Evolutionary conservation across 2,888 invertebrate species (phyloP).

Genomic region (Polydrusus pterygomalis): DNA sequence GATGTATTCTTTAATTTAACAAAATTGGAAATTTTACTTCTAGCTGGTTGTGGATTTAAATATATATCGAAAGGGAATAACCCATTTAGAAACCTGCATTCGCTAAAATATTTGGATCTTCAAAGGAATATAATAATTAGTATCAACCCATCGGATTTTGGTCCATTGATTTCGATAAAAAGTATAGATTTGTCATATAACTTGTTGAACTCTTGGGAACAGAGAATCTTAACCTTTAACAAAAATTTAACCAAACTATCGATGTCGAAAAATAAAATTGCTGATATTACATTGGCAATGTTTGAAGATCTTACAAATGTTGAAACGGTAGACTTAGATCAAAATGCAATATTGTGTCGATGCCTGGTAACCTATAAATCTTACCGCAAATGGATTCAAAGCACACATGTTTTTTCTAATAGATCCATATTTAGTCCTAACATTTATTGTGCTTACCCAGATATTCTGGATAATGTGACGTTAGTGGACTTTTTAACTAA

Average conservation of each 20-base stretch:
- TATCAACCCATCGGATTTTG: slow-evolving; percentile 71
- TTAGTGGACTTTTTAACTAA: slow-evolving; percentile 59
- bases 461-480: slow-evolving; percentile 58
- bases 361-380: slow-evolving; percentile 66
- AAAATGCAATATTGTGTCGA: slow-evolving; percentile 76
- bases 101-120: slow-evolving; percentile 73
- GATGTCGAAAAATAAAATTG: slow-evolving; percentile 75
- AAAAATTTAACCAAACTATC: slow-evolving; percentile 70
- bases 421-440: slow-evolving; percentile 34
- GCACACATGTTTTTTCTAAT: slow-evolving; percentile 3
- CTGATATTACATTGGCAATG: slow-evolving; percentile 76
- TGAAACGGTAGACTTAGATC: slow-evolving; percentile 72
- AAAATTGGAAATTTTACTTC: slow-evolving; percentile 72
- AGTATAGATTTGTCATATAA: slow-evolving; percentile 75
- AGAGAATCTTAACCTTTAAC: slow-evolving; percentile 73
- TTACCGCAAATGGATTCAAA: slow-evolving; percentile 16
- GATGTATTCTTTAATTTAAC: slow-evolving; percentile 74
- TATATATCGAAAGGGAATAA: slow-evolving; percentile 71
- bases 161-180: slow-evolving; percentile 71
- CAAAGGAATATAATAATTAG: slow-evolving; percentile 73
- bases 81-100: slow-evolving; percentile 74
- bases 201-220: slow-evolving; percentile 74
- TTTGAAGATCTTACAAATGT: slow-evolving; percentile 75
- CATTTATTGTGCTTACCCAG: slow-evolving; percentile 60
- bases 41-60: slow-evolving; percentile 74